Conservation (phyloP, 2,888 invertebrate genomes). For the Uropetala carovei region DNA sequence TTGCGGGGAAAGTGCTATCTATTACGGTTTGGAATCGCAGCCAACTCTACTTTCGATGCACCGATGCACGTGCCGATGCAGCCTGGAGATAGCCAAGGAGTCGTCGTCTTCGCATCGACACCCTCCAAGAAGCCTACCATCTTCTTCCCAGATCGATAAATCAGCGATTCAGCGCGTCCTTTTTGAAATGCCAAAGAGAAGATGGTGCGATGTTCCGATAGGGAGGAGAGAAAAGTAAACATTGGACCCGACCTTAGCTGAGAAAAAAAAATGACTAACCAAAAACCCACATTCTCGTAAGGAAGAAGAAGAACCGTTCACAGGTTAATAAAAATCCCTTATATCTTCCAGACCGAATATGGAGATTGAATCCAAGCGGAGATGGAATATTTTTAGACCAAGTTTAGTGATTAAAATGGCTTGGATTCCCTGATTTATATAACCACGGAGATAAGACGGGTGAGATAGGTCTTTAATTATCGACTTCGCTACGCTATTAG, state of each 20-base stretch:
- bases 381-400: background rate
- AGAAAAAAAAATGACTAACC: too few species aligned
- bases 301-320: background rate
- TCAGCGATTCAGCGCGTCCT: background rate
- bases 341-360: background rate
- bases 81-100: background rate
- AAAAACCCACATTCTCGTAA: background rate
- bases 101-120: background rate
- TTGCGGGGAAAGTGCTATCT: conserved; percentile 55
- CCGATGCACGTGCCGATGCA: conserved; percentile 17
- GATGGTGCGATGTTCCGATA: background rate
- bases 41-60: conserved; percentile 44
- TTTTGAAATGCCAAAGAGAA: background rate
- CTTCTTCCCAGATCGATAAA: background rate
- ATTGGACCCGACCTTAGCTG: background rate
- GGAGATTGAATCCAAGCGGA: background rate
- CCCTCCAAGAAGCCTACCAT: background rate
- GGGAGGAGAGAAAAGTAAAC: background rate
- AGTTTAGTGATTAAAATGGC: background rate
- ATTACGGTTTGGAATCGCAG: conserved; percentile 7
- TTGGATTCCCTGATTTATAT: background rate
- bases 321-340: background rate
- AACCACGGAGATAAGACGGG: background rate
- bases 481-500: background rate
- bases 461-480: conserved; percentile 14